Percentiles rank a stretch among this genome's conserved stretches.
phyloP scores from a whole-genome alignment of 1,140 invertebrate species.

The Bombus breviceps region DNA sequence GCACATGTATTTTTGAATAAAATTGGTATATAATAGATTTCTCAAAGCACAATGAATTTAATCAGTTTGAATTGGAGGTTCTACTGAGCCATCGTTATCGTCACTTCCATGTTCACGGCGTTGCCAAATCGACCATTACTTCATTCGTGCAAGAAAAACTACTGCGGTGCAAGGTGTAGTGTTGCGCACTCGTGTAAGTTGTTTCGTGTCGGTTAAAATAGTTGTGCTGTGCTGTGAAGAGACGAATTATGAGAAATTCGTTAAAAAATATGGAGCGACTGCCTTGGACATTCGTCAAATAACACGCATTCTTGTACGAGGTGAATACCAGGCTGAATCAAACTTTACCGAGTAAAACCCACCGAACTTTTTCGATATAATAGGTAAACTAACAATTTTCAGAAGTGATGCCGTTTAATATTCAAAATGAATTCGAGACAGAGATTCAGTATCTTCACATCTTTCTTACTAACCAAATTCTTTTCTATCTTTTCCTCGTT shows the following conservation, averaged over 20 bases:
- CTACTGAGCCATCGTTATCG: conserved; percentile 21
- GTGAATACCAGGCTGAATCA: conserved; percentile 44
- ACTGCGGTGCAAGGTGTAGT: conserved; percentile 5
- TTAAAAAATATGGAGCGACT: conserved; percentile 47
- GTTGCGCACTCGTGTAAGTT: conserved; percentile 13
- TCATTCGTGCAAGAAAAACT: conserved; percentile 14
- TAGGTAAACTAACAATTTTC: conserved; percentile 31
- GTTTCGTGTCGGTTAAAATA: conserved; percentile 12
- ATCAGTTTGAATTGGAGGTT: conserved; percentile 25
- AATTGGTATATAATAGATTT: neutral
- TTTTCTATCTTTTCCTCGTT: neutral
- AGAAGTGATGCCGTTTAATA: neutral
- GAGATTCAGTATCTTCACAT: neutral
- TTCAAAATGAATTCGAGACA: neutral
- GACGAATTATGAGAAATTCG: conserved; percentile 57
- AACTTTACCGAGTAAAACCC: conserved; percentile 23
- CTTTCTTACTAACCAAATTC: neutral
- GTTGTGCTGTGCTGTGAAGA: neutral
- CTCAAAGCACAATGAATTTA: neutral
- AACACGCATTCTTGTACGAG: conserved; percentile 61
- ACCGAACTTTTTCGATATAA: neutral
- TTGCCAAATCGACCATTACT: conserved; percentile 42
- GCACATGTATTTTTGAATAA: neutral
- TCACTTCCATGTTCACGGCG: conserved; percentile 39
- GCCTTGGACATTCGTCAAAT: conserved; percentile 73